phyloP scores from a whole-genome alignment of 2,797 vertebrate species.

The Crenuchus spilurus region DNA sequence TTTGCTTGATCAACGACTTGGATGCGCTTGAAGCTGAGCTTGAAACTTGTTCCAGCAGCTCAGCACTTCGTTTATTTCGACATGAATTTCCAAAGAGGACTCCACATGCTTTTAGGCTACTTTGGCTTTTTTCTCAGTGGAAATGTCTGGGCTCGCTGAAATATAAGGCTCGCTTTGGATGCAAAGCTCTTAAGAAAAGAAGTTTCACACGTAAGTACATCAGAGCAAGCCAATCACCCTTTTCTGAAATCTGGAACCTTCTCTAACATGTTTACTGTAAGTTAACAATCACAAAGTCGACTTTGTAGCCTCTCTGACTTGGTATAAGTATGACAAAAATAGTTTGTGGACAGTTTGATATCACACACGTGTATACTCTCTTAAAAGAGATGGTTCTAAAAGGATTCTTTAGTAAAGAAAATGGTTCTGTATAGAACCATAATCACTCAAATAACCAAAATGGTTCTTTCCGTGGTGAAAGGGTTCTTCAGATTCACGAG shows the following conservation, averaged over 20 bases:
- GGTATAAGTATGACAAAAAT: too few relatives aligned
- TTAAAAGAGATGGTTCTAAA: too few relatives aligned
- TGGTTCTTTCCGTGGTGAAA: too few relatives aligned
- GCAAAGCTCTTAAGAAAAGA: slow-evolving; percentile 56
- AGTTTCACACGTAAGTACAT: slow-evolving; percentile 66
- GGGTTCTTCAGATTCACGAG: too few relatives aligned
- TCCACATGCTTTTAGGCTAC: slow-evolving; percentile 34
- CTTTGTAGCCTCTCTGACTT: too few relatives aligned
- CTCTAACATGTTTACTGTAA: neutral
- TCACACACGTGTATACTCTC: too few relatives aligned
- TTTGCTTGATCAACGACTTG: slow-evolving; percentile 34
- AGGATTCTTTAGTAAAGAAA: too few relatives aligned
- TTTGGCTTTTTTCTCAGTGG: slow-evolving; percentile 52
- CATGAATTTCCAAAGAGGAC: slow-evolving; percentile 36
- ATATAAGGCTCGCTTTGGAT: slow-evolving; percentile 49
- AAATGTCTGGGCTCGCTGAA: slow-evolving; percentile 53
- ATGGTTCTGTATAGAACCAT: too few relatives aligned
- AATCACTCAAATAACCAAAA: too few relatives aligned
- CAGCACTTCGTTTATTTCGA: neutral
- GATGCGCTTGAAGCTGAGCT: slow-evolving; percentile 46
- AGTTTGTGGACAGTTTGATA: too few relatives aligned
- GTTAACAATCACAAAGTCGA: too few relatives aligned
- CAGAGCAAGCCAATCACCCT: neutral
- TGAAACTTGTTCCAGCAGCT: slow-evolving; percentile 34
- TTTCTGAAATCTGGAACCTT: slow-evolving; percentile 18